Evolutionary conservation across 2,888 invertebrate species (phyloP), one percentile per base, ranked within the genome.

Genomic region (Dendrolimus pini): DNA sequence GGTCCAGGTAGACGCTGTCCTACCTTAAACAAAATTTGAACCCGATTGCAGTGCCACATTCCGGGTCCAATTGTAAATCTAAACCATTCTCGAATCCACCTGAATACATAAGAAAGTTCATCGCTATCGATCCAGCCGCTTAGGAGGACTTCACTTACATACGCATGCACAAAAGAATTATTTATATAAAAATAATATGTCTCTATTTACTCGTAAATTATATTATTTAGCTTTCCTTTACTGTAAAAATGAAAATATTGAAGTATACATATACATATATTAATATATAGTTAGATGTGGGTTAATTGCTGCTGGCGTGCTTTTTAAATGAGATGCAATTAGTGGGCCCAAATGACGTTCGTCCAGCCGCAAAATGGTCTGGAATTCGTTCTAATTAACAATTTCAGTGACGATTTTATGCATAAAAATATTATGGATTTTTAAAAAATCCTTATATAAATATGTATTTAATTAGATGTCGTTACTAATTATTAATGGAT

Each of bases 271-370:
- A 18, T 18, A 30, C 30, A 30, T 30, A 30, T 30, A 3, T 30
- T 30, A 71, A 69, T 30, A 30, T 30, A n/a, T n/a, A n/a, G n/a
- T n/a, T 72, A 74, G 65, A 83, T 82, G 71, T 80, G 66, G 83
- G 80, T 81, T 82, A 82, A 83, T 82, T 81, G 82, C 74, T 59
- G 71, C 71, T 70, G 69, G 74, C 62, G 66, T 68, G 64, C 70
- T 78, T 81, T 80, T 81, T 77, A 77, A 81, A 82, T 79, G 80
- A 80, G 79, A 72, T 71, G 82, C 82, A 83, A 83, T 83, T 83
- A 83, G 78, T 72, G 71, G 65, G 76, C 75, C 74, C 47, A 47
- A 47, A 47, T 76, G 72, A 71, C 74, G 65, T 59, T 61, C 70
- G 64, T 66, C 68, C 69, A 72, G 64, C 75, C 69, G 66, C 69